Conservation (phyloP, 2,113 vertebrate species). For the Cygnus buccinator region DNA sequence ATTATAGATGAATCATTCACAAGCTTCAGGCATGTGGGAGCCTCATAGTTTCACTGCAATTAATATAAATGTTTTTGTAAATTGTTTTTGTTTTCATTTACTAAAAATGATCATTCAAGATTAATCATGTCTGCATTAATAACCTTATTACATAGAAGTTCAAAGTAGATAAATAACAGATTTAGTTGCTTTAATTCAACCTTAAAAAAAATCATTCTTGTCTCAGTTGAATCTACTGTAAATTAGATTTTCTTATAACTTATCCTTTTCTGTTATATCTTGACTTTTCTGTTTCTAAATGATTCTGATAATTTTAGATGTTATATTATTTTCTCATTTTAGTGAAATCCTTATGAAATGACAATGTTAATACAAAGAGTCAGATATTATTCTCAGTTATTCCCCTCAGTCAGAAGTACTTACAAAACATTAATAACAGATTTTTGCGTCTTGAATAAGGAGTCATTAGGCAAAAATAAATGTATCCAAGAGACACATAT, state of each 20-base stretch:
- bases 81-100: background rate
- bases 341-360: background rate
- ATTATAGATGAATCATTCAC: background rate
- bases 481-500: slow-evolving; percentile 57
- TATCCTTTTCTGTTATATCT: background rate
- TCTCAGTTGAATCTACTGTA: background rate
- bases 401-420: slow-evolving; percentile 24
- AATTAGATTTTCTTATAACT: background rate
- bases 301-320: background rate
- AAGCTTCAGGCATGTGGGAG: background rate
- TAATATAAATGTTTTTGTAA: background rate
- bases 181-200: background rate
- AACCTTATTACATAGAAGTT: background rate
- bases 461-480: slow-evolving; percentile 61
- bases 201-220: background rate
- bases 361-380: slow-evolving; percentile 11
- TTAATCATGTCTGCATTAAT: background rate
- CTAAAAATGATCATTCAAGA: background rate
- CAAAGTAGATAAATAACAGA: background rate
- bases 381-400: slow-evolving; percentile 36
- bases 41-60: background rate
- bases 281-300: background rate
- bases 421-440: slow-evolving; percentile 47
- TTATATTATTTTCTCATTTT: slow-evolving; percentile 1
- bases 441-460: slow-evolving; percentile 41